These are phyloP conservation scores for Agrenia bidenticulata DNA, from an alignment of 2,888 invertebrate genomes.

Conservation along the genomic window DNA sequence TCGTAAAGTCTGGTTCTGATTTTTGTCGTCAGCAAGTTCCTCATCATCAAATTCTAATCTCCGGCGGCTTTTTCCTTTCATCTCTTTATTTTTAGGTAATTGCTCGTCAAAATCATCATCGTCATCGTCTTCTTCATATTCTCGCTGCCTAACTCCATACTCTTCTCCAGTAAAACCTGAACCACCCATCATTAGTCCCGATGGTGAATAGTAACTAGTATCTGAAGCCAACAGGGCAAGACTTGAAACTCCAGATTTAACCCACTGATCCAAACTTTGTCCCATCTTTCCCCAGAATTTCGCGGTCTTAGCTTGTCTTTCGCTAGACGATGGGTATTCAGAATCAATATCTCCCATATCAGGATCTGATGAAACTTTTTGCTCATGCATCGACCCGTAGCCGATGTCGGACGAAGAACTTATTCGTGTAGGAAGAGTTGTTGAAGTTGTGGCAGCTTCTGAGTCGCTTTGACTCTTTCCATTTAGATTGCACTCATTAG, in stretches of 20 bases:
- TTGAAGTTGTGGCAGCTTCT: conserved; percentile 31
- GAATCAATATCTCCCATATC: conserved; percentile 38
- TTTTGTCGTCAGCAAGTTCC: conserved; percentile 27
- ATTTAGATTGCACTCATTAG: conserved; percentile 14
- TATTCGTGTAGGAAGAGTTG: conserved; percentile 46
- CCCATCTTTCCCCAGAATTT: conserved; percentile 53
- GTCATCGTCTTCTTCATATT: conserved; percentile 41
- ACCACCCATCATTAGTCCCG: conserved; percentile 42
- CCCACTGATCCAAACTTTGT: conserved; percentile 53
- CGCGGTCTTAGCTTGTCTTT: conserved; percentile 34
- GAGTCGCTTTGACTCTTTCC: conserved; percentile 45
- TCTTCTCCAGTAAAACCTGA: conserved; percentile 47
- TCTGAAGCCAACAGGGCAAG: conserved; percentile 48
- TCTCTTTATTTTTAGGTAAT: conserved; percentile 26
- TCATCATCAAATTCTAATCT: conserved; percentile 38
- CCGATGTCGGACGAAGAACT: conserved; percentile 57
- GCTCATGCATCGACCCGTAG: conserved; percentile 59
- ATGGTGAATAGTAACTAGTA: conserved; percentile 45
- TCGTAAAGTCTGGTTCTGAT: conserved; percentile 41
- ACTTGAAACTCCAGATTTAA: conserved; percentile 49
- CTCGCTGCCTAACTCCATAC: conserved; percentile 26
- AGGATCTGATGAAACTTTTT: conserved; percentile 51
- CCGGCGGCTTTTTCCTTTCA: conserved; percentile 27
- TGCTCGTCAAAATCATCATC: conserved; percentile 40
- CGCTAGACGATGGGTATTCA: conserved; percentile 8